These are phyloP conservation scores for Camponotus floridanus DNA, from an alignment of 1,140 invertebrate species.

Conservation along the genomic window DNA sequence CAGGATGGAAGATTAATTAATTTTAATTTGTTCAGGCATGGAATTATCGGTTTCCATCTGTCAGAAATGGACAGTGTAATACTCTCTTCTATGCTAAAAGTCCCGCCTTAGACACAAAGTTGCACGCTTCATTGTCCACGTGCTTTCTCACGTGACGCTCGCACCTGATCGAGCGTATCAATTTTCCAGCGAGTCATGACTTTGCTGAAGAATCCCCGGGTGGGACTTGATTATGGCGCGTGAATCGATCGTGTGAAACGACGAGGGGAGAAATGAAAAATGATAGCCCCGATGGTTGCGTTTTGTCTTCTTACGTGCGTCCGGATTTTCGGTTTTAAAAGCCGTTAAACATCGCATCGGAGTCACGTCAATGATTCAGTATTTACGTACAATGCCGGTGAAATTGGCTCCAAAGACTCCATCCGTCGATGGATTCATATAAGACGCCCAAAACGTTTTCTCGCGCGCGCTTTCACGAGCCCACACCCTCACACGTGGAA, in stretches of 20 bases:
- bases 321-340: slow-evolving; percentile 71
- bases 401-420: slow-evolving; percentile 80
- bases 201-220: slow-evolving; percentile 33
- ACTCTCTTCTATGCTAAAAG: not conserved
- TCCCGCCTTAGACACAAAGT: slow-evolving; percentile 21
- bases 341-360: slow-evolving; percentile 80
- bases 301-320: slow-evolving; percentile 37
- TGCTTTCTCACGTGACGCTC: slow-evolving; percentile 52
- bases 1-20: not conserved
- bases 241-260: slow-evolving; percentile 77
- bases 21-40: not conserved
- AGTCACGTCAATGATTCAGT: slow-evolving; percentile 80
- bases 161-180: slow-evolving; percentile 59
- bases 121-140: slow-evolving; percentile 40
- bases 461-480: slow-evolving; percentile 20
- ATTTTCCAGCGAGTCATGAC: slow-evolving; percentile 67
- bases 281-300: slow-evolving; percentile 65
- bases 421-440: slow-evolving; percentile 72
- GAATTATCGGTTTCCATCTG: not conserved
- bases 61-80: not conserved
- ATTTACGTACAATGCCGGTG: slow-evolving; percentile 81
- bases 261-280: slow-evolving; percentile 77
- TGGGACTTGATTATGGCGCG: slow-evolving; percentile 77
- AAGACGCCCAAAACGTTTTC: slow-evolving; percentile 74
- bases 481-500: slow-evolving; percentile 65